Percentiles rank a stretch among this genome's conserved stretches.
These are phyloP conservation scores for Trissoscelio sp. DNA, from an alignment of 2,888 invertebrate genomes.

Conservation along the genomic window DNA sequence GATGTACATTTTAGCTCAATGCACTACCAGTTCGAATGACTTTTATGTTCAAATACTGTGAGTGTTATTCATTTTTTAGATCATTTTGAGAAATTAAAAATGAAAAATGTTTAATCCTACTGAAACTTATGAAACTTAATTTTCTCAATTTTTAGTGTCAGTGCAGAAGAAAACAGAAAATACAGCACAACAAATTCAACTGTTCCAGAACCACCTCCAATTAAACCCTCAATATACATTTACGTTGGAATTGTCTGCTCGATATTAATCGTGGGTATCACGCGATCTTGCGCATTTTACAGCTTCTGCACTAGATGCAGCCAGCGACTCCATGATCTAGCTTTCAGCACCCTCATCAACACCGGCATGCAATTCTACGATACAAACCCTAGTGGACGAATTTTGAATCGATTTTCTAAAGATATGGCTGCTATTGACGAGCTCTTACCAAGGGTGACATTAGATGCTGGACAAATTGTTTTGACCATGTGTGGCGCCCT, in stretches of 20 bases:
- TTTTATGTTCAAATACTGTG: slow-evolving; percentile 85
- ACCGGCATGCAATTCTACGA: slow-evolving; percentile 91
- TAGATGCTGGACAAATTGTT: slow-evolving; percentile 85
- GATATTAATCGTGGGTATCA: slow-evolving; percentile 81
- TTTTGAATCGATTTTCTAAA: slow-evolving; percentile 93
- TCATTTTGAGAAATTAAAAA: too few relatives aligned
- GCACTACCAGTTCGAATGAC: slow-evolving; percentile 87
- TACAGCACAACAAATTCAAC: slow-evolving; percentile 53
- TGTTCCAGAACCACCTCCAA: slow-evolving; percentile 30
- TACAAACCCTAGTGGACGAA: slow-evolving; percentile 91
- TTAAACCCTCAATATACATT: slow-evolving; percentile 85
- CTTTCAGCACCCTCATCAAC: slow-evolving; percentile 85
- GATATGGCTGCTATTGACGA: slow-evolving; percentile 93
- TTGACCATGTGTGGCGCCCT: slow-evolving; percentile 85
- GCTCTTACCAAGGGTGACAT: slow-evolving; percentile 87
- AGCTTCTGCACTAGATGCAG: slow-evolving; percentile 84
- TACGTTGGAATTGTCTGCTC: slow-evolving; percentile 85
- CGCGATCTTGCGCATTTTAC: slow-evolving; percentile 84
- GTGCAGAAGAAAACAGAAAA: slow-evolving; percentile 85
- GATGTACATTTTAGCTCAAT: slow-evolving; percentile 85
- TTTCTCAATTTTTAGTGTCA: slow-evolving; percentile 85
- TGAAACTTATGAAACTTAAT: too few relatives aligned
- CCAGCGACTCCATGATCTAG: slow-evolving; percentile 84
- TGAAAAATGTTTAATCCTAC: too few relatives aligned
- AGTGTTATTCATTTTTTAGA: too few relatives aligned